A percentile compares a stretch with the other conserved stretches of the same genome.
These are phyloP conservation scores for Panagrolaimus sp. DNA, from an alignment of 1,140 invertebrate genomes.

Conservation along the genomic window DNA sequence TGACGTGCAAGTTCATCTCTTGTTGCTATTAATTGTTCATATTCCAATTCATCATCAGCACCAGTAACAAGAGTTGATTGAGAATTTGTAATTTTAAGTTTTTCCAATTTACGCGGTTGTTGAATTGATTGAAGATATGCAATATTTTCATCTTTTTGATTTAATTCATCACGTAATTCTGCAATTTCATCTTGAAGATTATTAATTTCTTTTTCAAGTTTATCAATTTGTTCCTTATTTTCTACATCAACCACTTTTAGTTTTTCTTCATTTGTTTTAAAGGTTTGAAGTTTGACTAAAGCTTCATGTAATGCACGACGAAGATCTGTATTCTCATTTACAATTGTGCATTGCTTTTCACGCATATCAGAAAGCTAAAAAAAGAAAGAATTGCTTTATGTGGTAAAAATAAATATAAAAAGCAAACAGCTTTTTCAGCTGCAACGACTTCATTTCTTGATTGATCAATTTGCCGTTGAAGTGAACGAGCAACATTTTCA, in stretches of 20 bases:
- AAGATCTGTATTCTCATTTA: constrained; percentile 7
- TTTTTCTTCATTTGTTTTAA: neutral
- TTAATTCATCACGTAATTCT: neutral
- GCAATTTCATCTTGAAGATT: neutral
- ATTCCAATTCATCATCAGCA: neutral
- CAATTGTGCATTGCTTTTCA: constrained; percentile 5
- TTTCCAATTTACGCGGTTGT: constrained; percentile 1
- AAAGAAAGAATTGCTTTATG: neutral
- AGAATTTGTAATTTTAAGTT: neutral
- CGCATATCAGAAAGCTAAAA: constrained; percentile 9
- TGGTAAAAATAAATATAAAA: neutral
- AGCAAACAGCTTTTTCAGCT: neutral
- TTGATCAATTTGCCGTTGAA: neutral
- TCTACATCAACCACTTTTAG: neutral
- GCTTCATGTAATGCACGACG: neutral
- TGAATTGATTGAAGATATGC: neutral
- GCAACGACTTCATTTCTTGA: neutral
- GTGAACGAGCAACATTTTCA: neutral
- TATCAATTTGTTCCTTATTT: neutral
- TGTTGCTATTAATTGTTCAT: neutral
- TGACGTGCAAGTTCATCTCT: constrained; percentile 9
- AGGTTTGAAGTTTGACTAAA: neutral
- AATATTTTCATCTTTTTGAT: neutral
- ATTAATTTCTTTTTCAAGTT: neutral
- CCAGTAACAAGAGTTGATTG: constrained; percentile 2